A percentile compares a stretch with the other conserved stretches of the same genome.
phyloP scores from a whole-genome alignment of 2,113 vertebrate species.

The Dipodomys stephensi region DNA sequence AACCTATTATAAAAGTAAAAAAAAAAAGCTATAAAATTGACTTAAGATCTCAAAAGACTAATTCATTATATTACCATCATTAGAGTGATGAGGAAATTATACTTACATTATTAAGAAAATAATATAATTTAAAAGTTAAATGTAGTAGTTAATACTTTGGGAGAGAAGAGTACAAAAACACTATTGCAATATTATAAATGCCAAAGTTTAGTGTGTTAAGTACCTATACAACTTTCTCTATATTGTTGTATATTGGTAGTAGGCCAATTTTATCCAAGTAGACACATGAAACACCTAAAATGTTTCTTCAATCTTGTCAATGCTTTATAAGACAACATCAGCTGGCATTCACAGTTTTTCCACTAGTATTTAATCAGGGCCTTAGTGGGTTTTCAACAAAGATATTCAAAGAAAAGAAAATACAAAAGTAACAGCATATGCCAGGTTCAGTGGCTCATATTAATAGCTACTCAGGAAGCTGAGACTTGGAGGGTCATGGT shows the following conservation, averaged over 20 bases:
- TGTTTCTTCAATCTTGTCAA: not conserved
- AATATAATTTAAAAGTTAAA: constrained; percentile 29
- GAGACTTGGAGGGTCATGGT: too few relatives aligned
- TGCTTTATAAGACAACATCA: not conserved
- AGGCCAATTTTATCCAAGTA: constrained; percentile 4
- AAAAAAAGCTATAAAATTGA: not conserved
- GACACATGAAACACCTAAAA: not conserved
- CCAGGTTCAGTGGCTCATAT: too few relatives aligned
- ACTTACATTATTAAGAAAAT: not conserved
- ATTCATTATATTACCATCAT: not conserved
- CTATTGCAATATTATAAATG: not conserved
- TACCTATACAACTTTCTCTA: not conserved
- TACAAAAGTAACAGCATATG: not conserved
- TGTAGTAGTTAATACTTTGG: not conserved
- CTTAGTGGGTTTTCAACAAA: constrained; percentile 24
- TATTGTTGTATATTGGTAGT: not conserved
- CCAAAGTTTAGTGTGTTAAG: not conserved
- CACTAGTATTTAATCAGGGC: not conserved
- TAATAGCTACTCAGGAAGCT: too few relatives aligned
- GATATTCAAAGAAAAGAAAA: constrained; percentile 23
- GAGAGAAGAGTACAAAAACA: not conserved
- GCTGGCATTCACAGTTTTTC: not conserved
- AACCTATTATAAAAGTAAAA: not conserved
- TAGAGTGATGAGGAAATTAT: constrained; percentile 34
- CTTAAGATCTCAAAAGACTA: not conserved